phyloP scores from a whole-genome alignment of 2,797 vertebrate species.

The Macropodus opercularis region DNA sequence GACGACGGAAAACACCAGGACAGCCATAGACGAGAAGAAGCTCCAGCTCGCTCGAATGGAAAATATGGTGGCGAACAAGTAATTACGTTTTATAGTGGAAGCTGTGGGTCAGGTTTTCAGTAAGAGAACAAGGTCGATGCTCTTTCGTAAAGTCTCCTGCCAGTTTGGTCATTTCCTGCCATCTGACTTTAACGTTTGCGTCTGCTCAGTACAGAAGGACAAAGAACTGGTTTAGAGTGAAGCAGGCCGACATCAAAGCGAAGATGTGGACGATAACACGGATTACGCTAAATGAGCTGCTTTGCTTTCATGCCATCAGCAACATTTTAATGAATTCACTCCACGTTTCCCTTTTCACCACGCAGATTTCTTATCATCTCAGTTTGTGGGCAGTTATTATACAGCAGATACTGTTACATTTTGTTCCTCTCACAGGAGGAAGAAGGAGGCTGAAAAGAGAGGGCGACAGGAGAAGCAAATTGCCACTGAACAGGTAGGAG shows the following conservation, averaged over 20 bases:
- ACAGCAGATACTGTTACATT: not conserved
- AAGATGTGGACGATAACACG: too few species aligned
- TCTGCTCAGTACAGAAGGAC: not conserved
- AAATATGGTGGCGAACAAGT: conserved; percentile 46
- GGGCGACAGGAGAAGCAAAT: conserved; percentile 36
- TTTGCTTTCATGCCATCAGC: not conserved
- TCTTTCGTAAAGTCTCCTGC: not conserved
- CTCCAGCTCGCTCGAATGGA: conserved; percentile 22
- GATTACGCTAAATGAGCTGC: too few species aligned
- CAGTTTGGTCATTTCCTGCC: too few species aligned
- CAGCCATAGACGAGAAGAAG: conserved; percentile 35
- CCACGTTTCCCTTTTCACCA: not conserved
- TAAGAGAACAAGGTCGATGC: not conserved
- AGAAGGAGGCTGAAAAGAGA: conserved; percentile 25
- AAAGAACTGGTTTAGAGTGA: too few species aligned
- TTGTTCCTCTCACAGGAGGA: conserved; percentile 37
- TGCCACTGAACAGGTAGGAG: conserved; percentile 55
- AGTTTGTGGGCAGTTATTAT: too few species aligned
- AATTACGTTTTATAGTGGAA: not conserved
- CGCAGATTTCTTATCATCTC: too few species aligned
- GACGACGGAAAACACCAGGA: conserved; percentile 36
- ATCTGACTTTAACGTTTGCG: too few species aligned
- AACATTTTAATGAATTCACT: not conserved
- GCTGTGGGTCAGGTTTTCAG: not conserved
- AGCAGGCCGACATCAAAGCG: too few species aligned